phyloP scores from a whole-genome alignment of 2,888 invertebrate species.

The Dascillus cervinus region DNA sequence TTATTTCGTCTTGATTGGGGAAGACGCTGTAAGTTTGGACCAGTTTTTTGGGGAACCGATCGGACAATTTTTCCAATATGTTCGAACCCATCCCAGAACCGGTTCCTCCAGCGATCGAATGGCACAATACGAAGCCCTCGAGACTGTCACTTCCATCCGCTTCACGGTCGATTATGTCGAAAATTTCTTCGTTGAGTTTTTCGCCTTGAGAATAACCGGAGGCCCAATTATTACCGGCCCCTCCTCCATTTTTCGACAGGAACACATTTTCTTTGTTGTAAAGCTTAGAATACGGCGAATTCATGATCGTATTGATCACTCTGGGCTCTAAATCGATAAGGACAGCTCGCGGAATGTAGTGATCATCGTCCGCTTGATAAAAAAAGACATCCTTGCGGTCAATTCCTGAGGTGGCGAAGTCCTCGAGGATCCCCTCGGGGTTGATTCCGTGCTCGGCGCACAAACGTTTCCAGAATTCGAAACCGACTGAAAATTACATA shows the following conservation, averaged over 20 bases:
- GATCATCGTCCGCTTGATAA: constrained; percentile 98
- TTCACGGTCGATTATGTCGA: constrained; percentile 96
- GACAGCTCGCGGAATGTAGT: constrained; percentile 95
- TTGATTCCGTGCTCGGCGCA: constrained; percentile 97
- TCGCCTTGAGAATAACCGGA: constrained; percentile 96
- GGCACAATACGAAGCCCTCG: constrained; percentile 97
- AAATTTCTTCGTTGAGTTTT: constrained; percentile 88
- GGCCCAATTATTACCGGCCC: constrained; percentile 99
- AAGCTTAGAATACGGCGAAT: constrained; percentile 77
- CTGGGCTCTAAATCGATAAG: constrained; percentile 93
- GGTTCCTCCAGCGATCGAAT: constrained; percentile 98
- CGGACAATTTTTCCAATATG: constrained; percentile 78
- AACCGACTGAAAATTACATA: constrained; percentile 62
- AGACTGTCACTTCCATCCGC: constrained; percentile 97
- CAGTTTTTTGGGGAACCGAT: constrained; percentile 93
- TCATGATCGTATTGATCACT: constrained; percentile 94
- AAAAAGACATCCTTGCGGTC: constrained; percentile 98
- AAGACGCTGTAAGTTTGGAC: constrained; percentile 99
- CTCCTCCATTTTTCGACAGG: constrained; percentile 93
- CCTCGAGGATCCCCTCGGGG: constrained; percentile 89
- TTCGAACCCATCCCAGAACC: constrained; percentile 99
- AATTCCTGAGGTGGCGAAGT: constrained; percentile 84
- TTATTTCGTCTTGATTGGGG: constrained; percentile 92
- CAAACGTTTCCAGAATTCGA: constrained; percentile 98
- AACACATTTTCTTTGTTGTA: constrained; percentile 98